Conservation (phyloP, 2,888 invertebrate genomes). For the Drosophila neonasuta region DNA sequence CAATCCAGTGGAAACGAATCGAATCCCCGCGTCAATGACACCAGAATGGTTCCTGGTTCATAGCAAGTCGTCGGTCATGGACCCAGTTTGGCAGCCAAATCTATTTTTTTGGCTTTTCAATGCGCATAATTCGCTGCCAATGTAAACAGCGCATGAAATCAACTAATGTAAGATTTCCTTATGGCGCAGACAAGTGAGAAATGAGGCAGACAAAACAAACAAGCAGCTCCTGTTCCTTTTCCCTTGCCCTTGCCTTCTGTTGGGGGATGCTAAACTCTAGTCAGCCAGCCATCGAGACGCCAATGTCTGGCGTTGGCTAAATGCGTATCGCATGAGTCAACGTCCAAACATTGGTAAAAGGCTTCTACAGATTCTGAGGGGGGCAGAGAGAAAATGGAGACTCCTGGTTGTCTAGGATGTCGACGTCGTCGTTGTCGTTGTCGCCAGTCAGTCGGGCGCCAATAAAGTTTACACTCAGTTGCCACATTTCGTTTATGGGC, state of each 20-base stretch:
- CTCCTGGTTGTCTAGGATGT: constrained; percentile 23
- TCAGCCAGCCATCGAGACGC: constrained; percentile 67
- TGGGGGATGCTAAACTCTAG: constrained; percentile 1
- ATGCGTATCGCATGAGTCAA: constrained; percentile 75
- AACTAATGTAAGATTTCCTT: constrained; percentile 72
- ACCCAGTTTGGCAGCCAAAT: constrained; percentile 61
- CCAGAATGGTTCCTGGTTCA: constrained; percentile 7
- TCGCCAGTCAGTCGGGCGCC: constrained; percentile 80
- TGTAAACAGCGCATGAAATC: constrained; percentile 78
- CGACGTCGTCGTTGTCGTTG: constrained; percentile 43
- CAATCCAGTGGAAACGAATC: neutral
- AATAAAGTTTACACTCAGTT: constrained; percentile 79
- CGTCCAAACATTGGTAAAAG: constrained; percentile 44
- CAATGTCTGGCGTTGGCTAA: constrained; percentile 48
- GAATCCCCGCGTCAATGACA: constrained; percentile 26
- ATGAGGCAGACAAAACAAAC: constrained; percentile 75
- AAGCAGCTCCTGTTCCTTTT: constrained; percentile 28
- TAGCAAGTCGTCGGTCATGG: constrained; percentile 15
- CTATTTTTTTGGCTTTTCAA: constrained; percentile 57
- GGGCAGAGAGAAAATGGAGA: neutral
- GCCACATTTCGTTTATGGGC: constrained; percentile 78
- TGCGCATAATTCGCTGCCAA: constrained; percentile 77
- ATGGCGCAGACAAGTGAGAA: constrained; percentile 42
- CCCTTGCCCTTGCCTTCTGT: constrained; percentile 1
- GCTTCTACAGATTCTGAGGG: constrained; percentile 7